Evolutionary conservation across 2,888 invertebrate genomes (phyloP).

Genomic region (Chrysolina americana): DNA sequence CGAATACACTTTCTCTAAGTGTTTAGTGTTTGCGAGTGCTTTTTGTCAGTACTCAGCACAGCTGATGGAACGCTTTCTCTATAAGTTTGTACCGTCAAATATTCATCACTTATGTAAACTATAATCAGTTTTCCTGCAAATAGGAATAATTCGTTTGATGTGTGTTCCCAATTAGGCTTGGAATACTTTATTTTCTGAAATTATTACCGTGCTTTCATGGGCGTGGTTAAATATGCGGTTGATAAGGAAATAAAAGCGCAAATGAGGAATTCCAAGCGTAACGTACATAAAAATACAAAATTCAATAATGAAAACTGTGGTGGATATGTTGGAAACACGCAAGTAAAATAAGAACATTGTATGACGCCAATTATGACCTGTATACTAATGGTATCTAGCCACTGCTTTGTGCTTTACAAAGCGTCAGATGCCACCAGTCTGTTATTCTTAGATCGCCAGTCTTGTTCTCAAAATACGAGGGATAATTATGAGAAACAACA

Average conservation of each 20-base stretch:
- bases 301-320: constrained; percentile 29
- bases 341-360: constrained; percentile 33
- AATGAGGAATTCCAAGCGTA: constrained; percentile 17
- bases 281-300: constrained; percentile 25
- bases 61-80: no score
- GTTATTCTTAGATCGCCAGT: constrained; percentile 37
- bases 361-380: constrained; percentile 37
- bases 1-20: no score
- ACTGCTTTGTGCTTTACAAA: constrained; percentile 31
- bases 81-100: no score
- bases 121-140: no score
- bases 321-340: constrained; percentile 38
- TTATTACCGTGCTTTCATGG: constrained; percentile 8
- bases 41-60: no score
- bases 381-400: constrained; percentile 36
- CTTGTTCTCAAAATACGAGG: constrained; percentile 30
- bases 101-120: no score
- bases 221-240: constrained; percentile 14
- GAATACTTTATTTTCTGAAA: background rate
- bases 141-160: background rate
- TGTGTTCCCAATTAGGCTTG: background rate
- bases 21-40: no score
- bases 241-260: constrained; percentile 23
- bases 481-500: background rate
- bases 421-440: constrained; percentile 30